These are phyloP conservation scores for Gibbula magus DNA, from an alignment of 2,888 invertebrate genomes.

Conservation along the genomic window DNA sequence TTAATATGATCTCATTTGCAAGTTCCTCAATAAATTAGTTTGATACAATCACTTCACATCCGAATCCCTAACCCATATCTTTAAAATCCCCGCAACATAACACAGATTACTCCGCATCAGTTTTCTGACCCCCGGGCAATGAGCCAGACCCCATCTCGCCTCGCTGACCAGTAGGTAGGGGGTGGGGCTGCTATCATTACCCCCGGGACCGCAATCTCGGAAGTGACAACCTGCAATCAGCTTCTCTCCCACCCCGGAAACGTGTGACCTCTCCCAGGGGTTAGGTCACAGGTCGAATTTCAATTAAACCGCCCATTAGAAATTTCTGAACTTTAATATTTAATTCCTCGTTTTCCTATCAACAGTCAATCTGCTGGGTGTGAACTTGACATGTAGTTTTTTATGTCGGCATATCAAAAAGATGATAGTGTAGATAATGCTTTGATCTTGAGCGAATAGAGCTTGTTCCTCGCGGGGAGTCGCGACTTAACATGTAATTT, in stretches of 20 bases:
- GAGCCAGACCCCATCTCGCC: neutral
- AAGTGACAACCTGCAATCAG: neutral
- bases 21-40: too few species aligned
- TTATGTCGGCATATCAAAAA: slow-evolving; percentile 1
- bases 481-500: too few species aligned
- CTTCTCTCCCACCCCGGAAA: neutral
- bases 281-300: neutral
- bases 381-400: neutral
- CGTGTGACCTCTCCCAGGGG: neutral
- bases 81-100: too few species aligned
- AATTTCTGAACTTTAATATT: neutral
- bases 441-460: too few species aligned
- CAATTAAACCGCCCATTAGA: neutral
- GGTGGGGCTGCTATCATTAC: neutral
- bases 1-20: too few species aligned
- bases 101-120: too few species aligned
- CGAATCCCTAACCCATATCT: too few species aligned
- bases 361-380: neutral
- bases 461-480: too few species aligned
- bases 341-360: neutral
- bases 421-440: neutral
- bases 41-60: too few species aligned
- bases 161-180: neutral
- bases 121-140: too few species aligned
- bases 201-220: neutral